Percentiles rank a stretch among this genome's conserved stretches.
These are phyloP conservation scores for Macroglossus sobrinus DNA, from an alignment of 2,113 vertebrate genomes.

Conservation along the genomic window DNA sequence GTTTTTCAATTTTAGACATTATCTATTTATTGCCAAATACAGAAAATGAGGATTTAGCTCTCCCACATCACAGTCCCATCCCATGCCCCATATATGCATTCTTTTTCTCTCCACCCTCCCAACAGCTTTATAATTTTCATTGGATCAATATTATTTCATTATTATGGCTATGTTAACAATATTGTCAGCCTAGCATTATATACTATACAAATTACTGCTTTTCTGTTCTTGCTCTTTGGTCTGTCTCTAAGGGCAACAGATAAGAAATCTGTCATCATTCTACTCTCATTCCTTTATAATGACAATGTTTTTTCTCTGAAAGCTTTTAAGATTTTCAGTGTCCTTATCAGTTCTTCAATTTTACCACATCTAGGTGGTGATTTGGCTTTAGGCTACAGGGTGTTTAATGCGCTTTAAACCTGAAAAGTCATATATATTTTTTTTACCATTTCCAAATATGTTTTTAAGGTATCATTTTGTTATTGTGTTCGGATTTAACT, in stretches of 20 bases:
- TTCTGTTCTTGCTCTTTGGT: background rate
- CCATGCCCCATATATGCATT: background rate
- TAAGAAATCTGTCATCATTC: background rate
- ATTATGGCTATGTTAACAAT: background rate
- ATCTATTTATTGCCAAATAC: background rate
- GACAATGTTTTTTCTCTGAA: background rate
- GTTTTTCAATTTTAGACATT: background rate
- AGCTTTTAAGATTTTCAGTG: conserved; percentile 17
- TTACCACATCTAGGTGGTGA: background rate
- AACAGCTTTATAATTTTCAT: background rate
- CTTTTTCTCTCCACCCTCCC: background rate
- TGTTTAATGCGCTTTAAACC: background rate
- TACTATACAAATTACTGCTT: background rate
- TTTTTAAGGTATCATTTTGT: background rate
- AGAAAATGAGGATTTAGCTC: background rate
- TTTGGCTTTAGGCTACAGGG: background rate
- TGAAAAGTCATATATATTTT: background rate
- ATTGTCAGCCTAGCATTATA: background rate
- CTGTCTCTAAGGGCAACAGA: background rate
- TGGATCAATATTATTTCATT: background rate
- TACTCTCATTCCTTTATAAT: background rate
- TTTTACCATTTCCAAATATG: conserved; percentile 36
- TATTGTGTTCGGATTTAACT: conserved; percentile 17
- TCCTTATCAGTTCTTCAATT: background rate
- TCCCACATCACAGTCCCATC: background rate